Base-by-base conservation (phyloP, 2,888 invertebrate species). In the Unio delphinus region DNA sequence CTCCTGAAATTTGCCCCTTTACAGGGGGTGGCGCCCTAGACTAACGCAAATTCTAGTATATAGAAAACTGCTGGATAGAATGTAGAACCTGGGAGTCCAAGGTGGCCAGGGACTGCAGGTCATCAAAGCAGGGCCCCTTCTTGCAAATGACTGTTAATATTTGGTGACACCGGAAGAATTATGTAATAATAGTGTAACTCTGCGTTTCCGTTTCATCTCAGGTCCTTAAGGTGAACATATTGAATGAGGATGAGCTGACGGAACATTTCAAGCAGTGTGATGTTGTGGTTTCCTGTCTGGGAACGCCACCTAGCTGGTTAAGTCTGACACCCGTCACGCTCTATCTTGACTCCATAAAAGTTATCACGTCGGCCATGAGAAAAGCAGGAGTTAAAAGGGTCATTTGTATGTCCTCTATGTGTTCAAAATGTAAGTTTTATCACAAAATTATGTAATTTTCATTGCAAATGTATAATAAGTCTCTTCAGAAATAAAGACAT, bases 231-330 rank as follows among this genome's bases (percentile, higher is more conserved):
- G 83, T 79, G 28, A 80, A 87, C 67, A 73, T 87, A 15, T 76
- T 77, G 65, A 78, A 82, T 34, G 72, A 78, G 26, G 80, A 82
- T 8, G 80, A 78, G 0, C 66, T 87, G 66, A 73, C 68, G 11
- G 65, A 69, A 18, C 78, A 76, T 26, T 61, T 87, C 58, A 73
- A 68, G 34, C 83, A 81, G 17, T 80, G 79, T 69, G 85, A 84
- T 64, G 85, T 79, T 0, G 84, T 88, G 7, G 55, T 88, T 66
- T 86, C 86, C 3, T 81, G 83, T 69, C 73, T 88, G 15, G 85
- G 87, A 11, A 74, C 73, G n/a, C 64, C 68, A 18, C 79, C 74
- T 5, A 80, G 81, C 26, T 77, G 78, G 23, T 76, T 83, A 18
- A 77, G 78, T 63, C 63, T 81, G 57, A 80, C 73, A 18, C 73